A percentile compares a stretch with the other conserved stretches of the same genome.
Evolutionary conservation across 1,140 invertebrate species (phyloP).

Genomic region (Brachionus calyciflorus): DNA sequence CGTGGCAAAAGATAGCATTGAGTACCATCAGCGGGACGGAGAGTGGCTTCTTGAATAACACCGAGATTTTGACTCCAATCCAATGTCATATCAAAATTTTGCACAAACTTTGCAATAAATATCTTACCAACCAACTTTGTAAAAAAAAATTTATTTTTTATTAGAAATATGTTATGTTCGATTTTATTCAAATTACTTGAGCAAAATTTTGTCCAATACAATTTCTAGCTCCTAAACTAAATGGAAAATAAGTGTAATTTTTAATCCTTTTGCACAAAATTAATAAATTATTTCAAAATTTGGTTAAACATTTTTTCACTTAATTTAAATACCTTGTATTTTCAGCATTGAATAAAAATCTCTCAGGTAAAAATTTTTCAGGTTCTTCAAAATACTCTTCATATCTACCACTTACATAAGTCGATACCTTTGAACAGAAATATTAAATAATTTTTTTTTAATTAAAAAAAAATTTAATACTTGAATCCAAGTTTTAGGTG

Average conservation of each 20-base stretch:
- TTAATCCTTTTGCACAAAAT: neutral
- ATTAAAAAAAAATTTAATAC: constrained; percentile 3
- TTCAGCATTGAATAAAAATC: constrained; percentile 16
- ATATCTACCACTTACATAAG: constrained; percentile 44
- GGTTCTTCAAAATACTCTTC: constrained; percentile 35
- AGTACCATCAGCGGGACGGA: constrained; percentile 37
- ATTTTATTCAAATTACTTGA: constrained; percentile 23
- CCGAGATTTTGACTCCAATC: constrained; percentile 33
- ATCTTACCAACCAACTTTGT: constrained; percentile 10
- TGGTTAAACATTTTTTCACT: neutral
- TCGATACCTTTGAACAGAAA: constrained; percentile 11
- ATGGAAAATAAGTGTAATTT: constrained; percentile 46
- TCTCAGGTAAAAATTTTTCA: constrained; percentile 6
- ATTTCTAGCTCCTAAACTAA: constrained; percentile 33
- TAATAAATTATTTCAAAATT: neutral
- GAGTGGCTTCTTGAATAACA: constrained; percentile 17
- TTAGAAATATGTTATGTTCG: neutral
- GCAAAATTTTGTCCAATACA: constrained; percentile 46
- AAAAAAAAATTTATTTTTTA: neutral
- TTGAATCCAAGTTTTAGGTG: constrained; percentile 30
- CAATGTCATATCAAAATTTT: constrained; percentile 34
- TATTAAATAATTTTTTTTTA: neutral
- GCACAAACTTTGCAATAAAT: constrained; percentile 31
- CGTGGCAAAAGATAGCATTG: constrained; percentile 22
- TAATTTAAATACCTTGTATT: neutral